Conservation (phyloP, 2,113 vertebrate species). For the Notechis scutatus region DNA sequence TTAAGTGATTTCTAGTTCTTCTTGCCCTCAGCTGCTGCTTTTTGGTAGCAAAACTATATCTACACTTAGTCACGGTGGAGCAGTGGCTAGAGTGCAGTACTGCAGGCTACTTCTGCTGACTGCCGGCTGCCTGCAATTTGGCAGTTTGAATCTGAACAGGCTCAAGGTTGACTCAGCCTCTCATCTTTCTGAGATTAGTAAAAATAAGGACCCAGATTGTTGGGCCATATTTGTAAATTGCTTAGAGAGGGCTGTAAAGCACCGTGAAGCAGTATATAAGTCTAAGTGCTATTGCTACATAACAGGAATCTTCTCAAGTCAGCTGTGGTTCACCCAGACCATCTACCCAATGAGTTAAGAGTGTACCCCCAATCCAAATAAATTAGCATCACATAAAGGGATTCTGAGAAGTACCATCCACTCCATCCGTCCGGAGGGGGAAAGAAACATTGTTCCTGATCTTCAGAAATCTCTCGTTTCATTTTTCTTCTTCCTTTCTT, state of each 20-base stretch:
- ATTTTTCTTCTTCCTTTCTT: conserved; percentile 30
- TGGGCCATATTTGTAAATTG: no score
- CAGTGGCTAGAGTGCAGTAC: no score
- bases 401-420: not conserved
- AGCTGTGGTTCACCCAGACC: not conserved
- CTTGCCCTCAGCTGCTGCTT: not conserved
- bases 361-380: not conserved
- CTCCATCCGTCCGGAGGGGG: not conserved
- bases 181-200: no score
- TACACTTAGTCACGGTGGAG: not conserved
- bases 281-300: not conserved
- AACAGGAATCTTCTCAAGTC: not conserved
- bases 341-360: not conserved
- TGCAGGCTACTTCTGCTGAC: no score
- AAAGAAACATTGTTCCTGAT: not conserved
- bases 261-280: no score
- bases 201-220: no score
- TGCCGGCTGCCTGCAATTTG: no score
- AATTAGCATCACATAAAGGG: not conserved
- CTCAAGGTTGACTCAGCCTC: no score
- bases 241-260: no score
- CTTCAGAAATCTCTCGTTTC: conserved; percentile 26
- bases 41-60: not conserved
- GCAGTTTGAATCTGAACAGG: no score
- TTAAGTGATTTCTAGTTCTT: not conserved